Conservation (phyloP, 35 echinoderm and acorn worm species). For the Eucidaris tribuloides region DNA sequence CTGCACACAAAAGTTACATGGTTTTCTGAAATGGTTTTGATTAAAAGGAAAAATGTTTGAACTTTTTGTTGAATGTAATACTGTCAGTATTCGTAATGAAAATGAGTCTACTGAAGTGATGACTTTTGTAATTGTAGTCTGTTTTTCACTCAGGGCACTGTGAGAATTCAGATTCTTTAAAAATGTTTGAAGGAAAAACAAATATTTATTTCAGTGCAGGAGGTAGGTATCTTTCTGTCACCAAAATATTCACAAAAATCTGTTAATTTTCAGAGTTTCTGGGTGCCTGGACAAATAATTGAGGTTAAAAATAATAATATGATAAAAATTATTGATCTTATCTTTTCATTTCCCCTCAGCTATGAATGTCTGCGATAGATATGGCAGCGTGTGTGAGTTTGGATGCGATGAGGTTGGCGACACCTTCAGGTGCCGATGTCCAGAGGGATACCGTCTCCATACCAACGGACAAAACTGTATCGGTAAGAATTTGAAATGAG, state of each 20-base stretch:
- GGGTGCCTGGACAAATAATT: too few species aligned
- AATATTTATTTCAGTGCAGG: neutral
- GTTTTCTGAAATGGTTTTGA: too few species aligned
- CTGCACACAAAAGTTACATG: too few species aligned
- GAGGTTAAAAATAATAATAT: too few species aligned
- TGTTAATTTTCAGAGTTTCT: neutral
- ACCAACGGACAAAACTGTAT: constrained; percentile 71
- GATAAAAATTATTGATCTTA: too few species aligned
- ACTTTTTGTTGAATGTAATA: too few species aligned
- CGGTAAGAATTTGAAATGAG: constrained; percentile 27
- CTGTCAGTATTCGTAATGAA: too few species aligned
- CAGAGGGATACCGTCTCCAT: constrained; percentile 60
- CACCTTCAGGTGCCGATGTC: constrained; percentile 54
- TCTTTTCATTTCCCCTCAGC: constrained; percentile 38
- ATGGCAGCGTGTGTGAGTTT: constrained; percentile 58
- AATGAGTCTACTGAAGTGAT: too few species aligned
- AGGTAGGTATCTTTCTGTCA: neutral
- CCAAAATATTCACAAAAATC: neutral
- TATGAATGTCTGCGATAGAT: constrained; percentile 58
- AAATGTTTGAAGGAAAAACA: neutral
- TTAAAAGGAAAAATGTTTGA: too few species aligned
- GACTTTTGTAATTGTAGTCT: too few species aligned
- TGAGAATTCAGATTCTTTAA: too few species aligned
- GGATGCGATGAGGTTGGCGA: constrained; percentile 70
- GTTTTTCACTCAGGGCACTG: too few species aligned